Base-by-base conservation (phyloP, 2,888 invertebrate genomes). In the Lithophane socia region DNA sequence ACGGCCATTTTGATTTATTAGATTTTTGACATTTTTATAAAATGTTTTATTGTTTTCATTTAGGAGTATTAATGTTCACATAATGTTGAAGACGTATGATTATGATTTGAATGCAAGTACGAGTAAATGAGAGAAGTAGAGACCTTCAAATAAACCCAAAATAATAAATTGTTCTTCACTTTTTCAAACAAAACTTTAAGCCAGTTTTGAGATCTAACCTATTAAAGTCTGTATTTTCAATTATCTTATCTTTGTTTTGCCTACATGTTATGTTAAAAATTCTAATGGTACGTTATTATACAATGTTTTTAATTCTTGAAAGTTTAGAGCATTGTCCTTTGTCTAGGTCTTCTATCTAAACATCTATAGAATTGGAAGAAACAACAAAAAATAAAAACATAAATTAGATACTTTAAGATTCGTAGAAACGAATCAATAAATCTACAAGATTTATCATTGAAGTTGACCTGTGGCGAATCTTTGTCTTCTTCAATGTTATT, bases 1-100 rank as follows among this genome's bases (percentile, higher is more conserved):
- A 49, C 75, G 52, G 70, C 49, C 64, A 71, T 73, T 75, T 72
- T 86, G 84, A 84, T 86, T 86, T 83, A 86, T 86, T 72, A 0
- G 7, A 73, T 71, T 78, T 78, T 86, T 86, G 78, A 67, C 29
- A 70, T 75, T 77, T 74, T 75, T 49, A 56, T 44, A 58, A 56
- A 69, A 73, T 65, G 64, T 65, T 67, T 64, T 65, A 66, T 73
- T 73, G 61, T 73, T 82, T 75, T 68, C 54, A 58, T 68, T 61
- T 61, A n/a, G 3, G 18, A 44, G 12, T 44, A 52, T 66, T 16
- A n/a, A 61, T 24, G 37, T 37, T 56, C 54, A 68, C 52, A 16
- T 71, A 42, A 54, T 71, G 24, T 64, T 58, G 13, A 78, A 56
- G 44, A 47, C 3, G 21, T 12, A 75, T 56, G 60, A 9, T 37